These are phyloP conservation scores for Schizotus pectinicornis DNA, from an alignment of 2,888 invertebrate genomes.

Conservation along the genomic window DNA sequence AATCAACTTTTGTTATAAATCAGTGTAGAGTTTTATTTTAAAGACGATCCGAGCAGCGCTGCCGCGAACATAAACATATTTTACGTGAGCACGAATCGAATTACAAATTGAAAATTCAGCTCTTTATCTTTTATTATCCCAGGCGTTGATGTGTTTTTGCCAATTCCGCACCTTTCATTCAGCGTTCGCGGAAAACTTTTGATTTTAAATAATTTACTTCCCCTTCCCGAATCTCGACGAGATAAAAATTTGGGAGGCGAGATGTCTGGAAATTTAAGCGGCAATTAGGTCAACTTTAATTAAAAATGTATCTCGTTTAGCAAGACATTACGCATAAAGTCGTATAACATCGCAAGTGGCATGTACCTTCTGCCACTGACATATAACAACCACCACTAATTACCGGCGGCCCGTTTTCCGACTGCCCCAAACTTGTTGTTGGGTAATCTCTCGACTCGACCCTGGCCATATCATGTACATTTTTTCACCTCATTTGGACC, in stretches of 20 bases:
- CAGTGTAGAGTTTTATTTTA: conserved; percentile 30
- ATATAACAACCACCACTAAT: conserved; percentile 47
- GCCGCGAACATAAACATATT: conserved; percentile 33
- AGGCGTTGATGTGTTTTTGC: conserved; percentile 17
- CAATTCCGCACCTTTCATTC: conserved; percentile 6
- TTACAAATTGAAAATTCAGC: conserved; percentile 33
- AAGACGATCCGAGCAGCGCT: conserved; percentile 28
- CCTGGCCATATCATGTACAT: conserved; percentile 1
- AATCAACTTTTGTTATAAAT: conserved; percentile 34
- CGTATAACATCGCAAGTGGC: conserved; percentile 48
- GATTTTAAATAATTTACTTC: conserved; percentile 4
- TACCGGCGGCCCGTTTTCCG: conserved; percentile 40
- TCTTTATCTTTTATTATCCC: conserved; percentile 28
- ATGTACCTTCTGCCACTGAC: conserved; percentile 50
- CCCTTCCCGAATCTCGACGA: too few species aligned
- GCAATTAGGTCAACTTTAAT: conserved; percentile 27
- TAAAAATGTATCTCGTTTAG: conserved; percentile 32
- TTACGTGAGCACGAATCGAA: conserved; percentile 32
- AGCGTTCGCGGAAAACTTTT: not conserved
- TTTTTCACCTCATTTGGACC: conserved; percentile 21
- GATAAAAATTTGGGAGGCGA: too few species aligned
- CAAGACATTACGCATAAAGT: conserved; percentile 36
- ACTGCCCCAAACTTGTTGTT: conserved; percentile 41
- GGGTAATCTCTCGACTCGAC: conserved; percentile 19
- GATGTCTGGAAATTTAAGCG: conserved; percentile 18